Conservation (phyloP, 2,797 vertebrate species). For the Menidia menidia region DNA sequence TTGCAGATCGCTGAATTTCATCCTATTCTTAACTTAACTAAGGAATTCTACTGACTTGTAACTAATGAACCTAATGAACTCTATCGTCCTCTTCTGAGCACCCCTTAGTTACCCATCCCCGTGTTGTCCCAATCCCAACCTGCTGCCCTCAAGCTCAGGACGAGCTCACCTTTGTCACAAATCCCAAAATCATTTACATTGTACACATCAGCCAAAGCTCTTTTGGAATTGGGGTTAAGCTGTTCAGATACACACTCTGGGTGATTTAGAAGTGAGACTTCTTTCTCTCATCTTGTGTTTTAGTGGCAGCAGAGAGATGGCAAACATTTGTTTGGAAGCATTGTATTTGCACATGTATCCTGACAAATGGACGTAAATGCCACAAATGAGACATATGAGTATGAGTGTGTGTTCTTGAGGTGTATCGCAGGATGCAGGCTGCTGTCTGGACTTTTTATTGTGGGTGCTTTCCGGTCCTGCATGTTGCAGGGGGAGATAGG, state of each 20-base stretch:
- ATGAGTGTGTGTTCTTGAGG: slow-evolving; percentile 4
- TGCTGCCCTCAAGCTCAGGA: too few species aligned
- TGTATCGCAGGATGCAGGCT: slow-evolving; percentile 35
- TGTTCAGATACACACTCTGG: not conserved
- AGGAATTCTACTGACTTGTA: too few species aligned
- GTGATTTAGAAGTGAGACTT: slow-evolving; percentile 29
- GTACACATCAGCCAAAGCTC: too few species aligned
- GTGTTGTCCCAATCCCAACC: too few species aligned
- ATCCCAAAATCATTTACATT: too few species aligned
- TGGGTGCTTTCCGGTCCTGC: slow-evolving; percentile 21
- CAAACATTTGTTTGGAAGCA: slow-evolving; percentile 2
- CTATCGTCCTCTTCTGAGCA: too few species aligned
- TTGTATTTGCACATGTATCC: slow-evolving; percentile 19
- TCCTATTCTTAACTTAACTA: too few species aligned
- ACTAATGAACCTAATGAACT: too few species aligned
- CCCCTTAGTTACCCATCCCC: too few species aligned
- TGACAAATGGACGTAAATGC: slow-evolving; percentile 8
- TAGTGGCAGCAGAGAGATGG: slow-evolving; percentile 39
- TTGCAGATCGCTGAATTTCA: too few species aligned
- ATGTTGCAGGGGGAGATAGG: slow-evolving; percentile 62
- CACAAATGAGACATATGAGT: not conserved
- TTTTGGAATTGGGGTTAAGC: too few species aligned
- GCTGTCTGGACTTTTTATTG: slow-evolving; percentile 16
- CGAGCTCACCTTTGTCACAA: not conserved
- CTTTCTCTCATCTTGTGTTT: slow-evolving; percentile 45